phyloP scores from a whole-genome alignment of 2,888 invertebrate genomes.

The Drosophila diplacantha region DNA sequence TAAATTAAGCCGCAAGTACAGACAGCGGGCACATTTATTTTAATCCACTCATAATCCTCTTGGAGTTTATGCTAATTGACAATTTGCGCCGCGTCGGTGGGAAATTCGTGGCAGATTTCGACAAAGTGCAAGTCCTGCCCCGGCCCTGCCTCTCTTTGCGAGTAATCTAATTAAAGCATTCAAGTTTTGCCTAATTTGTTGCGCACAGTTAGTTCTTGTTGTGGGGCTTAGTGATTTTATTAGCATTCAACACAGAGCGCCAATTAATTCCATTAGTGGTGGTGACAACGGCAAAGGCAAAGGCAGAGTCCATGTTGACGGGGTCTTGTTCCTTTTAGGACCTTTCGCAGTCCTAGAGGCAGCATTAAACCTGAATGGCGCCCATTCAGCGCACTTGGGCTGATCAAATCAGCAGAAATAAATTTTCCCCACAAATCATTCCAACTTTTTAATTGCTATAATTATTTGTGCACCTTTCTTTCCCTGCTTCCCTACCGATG shows the following conservation, averaged over 20 bases:
- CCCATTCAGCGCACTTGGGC: constrained; percentile 23
- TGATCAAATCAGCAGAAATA: constrained; percentile 51
- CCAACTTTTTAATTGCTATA: constrained; percentile 57
- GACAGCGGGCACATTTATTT: constrained; percentile 34
- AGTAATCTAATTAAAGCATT: constrained; percentile 59
- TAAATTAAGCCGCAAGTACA: constrained; percentile 7
- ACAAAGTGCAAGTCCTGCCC: constrained; percentile 25
- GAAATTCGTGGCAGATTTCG: constrained; percentile 15
- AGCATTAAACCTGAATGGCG: constrained; percentile 1
- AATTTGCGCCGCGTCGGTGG: constrained; percentile 23
- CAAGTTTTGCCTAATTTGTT: constrained; percentile 55
- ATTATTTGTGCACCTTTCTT: constrained; percentile 43
- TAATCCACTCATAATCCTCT: constrained; percentile 46
- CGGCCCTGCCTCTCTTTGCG: not conserved
- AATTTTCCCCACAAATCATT: constrained; percentile 44
- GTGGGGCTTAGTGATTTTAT: constrained; percentile 54
- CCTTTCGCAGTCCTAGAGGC: not conserved
- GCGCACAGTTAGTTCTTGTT: constrained; percentile 44
- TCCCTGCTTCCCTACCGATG: not conserved
- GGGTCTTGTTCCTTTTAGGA: constrained; percentile 11
- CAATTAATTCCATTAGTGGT: constrained; percentile 66
- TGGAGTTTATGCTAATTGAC: constrained; percentile 42
- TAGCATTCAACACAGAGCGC: constrained; percentile 52
- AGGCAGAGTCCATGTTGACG: constrained; percentile 4
- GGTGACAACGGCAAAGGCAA: constrained; percentile 19